phyloP scores from a whole-genome alignment of 2,888 invertebrate species.

The Leptogaster cylindrica region DNA sequence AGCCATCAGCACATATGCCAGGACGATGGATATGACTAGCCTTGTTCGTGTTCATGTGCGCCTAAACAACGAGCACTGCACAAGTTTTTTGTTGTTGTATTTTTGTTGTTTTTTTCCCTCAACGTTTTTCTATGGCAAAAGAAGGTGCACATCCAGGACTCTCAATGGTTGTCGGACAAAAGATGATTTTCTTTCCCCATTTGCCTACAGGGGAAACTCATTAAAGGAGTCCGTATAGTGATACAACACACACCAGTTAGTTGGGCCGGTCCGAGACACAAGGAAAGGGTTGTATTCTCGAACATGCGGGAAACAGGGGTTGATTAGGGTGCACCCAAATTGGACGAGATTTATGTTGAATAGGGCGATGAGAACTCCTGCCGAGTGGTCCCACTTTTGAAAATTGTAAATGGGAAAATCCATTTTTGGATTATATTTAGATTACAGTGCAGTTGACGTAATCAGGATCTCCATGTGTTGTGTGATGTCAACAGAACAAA shows the following conservation, averaged over 20 bases:
- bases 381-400: background rate
- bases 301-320: background rate
- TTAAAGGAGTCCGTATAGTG: too few relatives aligned
- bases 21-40: too few relatives aligned
- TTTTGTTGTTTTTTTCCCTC: background rate
- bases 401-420: background rate
- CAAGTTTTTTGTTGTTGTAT: too few relatives aligned
- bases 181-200: background rate
- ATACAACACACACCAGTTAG: too few relatives aligned
- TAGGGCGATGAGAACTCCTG: background rate
- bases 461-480: too few relatives aligned
- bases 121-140: background rate
- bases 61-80: too few relatives aligned
- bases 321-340: constrained; percentile 4
- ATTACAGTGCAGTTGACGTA: constrained; percentile 2
- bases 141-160: background rate
- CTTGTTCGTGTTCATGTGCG: too few relatives aligned
- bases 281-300: too few relatives aligned
- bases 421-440: background rate
- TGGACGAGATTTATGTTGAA: constrained; percentile 1
- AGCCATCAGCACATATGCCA: too few relatives aligned
- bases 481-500: too few relatives aligned
- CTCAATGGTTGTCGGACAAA: background rate
- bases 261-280: too few relatives aligned
- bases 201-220: too few relatives aligned